phyloP scores from a whole-genome alignment of 2,113 vertebrate species.

The Gasterosteus aculeatus region DNA sequence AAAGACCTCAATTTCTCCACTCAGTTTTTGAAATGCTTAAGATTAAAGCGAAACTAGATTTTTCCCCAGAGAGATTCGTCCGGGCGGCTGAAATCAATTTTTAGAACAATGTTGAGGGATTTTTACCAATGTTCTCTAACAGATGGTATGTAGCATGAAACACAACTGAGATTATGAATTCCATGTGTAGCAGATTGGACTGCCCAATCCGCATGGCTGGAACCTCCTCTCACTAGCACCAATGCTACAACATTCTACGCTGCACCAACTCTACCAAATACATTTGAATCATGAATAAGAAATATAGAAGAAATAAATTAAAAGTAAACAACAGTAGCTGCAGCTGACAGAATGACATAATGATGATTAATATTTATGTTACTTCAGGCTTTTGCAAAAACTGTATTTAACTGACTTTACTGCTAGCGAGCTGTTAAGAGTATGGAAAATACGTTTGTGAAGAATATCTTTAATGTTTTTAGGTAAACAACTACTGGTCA shows the following conservation, averaged over 20 bases:
- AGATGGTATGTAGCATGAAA: constrained; percentile 60
- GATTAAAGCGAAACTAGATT: not conserved
- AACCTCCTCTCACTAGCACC: constrained; percentile 16
- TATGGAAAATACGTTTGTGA: not conserved
- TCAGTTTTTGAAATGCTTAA: constrained; percentile 22
- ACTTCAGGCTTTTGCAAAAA: not conserved
- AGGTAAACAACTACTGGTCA: not conserved
- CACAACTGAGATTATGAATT: constrained; percentile 52
- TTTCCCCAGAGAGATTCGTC: not conserved
- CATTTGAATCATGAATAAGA: not conserved
- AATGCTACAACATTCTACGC: constrained; percentile 11
- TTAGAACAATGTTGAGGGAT: not conserved
- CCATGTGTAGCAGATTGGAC: constrained; percentile 35
- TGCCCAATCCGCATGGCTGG: constrained; percentile 22
- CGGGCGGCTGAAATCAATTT: not conserved
- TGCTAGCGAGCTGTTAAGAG: not conserved
- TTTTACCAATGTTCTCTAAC: constrained; percentile 19
- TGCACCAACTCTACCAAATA: not conserved
- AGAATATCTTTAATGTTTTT: not conserved
- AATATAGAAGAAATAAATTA: not conserved
- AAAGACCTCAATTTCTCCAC: not conserved
- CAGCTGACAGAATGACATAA: not conserved
- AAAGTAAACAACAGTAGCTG: not conserved
- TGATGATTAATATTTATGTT: not conserved
- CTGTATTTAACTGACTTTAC: not conserved